These are phyloP conservation scores for Drosophila subpulchrella DNA, from an alignment of 1,140 invertebrate genomes.

Conservation along the genomic window DNA sequence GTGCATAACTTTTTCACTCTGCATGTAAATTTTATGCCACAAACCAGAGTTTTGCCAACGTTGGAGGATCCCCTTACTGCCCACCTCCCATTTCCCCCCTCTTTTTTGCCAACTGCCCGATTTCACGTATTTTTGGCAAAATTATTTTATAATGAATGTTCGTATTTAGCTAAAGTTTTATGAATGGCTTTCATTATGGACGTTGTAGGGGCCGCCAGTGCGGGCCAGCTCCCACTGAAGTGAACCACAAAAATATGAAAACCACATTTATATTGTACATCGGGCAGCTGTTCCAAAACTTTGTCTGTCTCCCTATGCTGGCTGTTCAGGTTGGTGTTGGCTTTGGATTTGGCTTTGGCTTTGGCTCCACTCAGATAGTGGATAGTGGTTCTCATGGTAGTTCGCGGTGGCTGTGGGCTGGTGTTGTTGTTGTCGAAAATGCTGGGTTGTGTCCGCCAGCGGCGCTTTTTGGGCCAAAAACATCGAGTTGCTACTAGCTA, in stretches of 20 bases:
- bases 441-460: constrained; percentile 50
- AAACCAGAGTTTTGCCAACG: constrained; percentile 33
- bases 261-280: constrained; percentile 81
- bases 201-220: constrained; percentile 27
- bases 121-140: constrained; percentile 54
- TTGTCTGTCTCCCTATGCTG: constrained; percentile 55
- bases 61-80: constrained; percentile 4
- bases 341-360: constrained; percentile 4
- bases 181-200: constrained; percentile 79
- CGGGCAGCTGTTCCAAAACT: constrained; percentile 76
- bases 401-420: constrained; percentile 49
- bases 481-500: constrained; percentile 29
- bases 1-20: constrained; percentile 80
- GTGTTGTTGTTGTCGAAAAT: background rate
- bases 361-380: constrained; percentile 10
- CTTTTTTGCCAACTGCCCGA: constrained; percentile 14
- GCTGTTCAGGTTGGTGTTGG: constrained; percentile 19
- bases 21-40: constrained; percentile 69
- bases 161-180: constrained; percentile 82
- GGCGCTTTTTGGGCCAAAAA: constrained; percentile 48
- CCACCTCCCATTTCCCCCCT: background rate
- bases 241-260: constrained; percentile 83
- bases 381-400: constrained; percentile 52
- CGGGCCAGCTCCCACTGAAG: constrained; percentile 52
- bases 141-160: constrained; percentile 83